Evolutionary conservation across 2,113 vertebrate species (phyloP).

Genomic region (Speoplatyrhinus poulsoni): DNA sequence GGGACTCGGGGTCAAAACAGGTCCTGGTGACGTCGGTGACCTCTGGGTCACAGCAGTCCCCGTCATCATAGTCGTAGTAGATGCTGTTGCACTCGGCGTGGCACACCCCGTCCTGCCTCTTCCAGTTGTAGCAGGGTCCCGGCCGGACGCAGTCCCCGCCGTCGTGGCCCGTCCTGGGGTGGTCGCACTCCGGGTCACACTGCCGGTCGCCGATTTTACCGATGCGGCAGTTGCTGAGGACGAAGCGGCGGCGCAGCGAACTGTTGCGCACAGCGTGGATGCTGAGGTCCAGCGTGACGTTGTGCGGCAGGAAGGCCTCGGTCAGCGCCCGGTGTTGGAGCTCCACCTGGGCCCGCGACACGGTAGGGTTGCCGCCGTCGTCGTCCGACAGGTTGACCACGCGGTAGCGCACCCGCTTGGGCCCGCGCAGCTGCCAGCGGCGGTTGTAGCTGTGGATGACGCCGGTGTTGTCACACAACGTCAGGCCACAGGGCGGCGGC

Average conservation of each 20-base stretch:
- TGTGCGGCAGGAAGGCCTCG: constrained; percentile 86
- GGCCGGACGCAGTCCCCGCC: constrained; percentile 88
- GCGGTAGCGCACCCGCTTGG: constrained; percentile 84
- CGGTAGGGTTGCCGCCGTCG: constrained; percentile 77
- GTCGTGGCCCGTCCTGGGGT: constrained; percentile 89
- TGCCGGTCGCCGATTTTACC: constrained; percentile 92
- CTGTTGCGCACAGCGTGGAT: constrained; percentile 81
- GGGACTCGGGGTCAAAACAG: constrained; percentile 94
- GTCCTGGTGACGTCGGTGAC: constrained; percentile 83
- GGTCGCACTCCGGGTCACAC: constrained; percentile 91
- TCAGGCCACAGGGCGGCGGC: constrained; percentile 86
- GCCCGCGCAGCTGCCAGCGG: constrained; percentile 81
- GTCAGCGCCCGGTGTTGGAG: constrained; percentile 82
- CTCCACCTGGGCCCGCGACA: constrained; percentile 82
- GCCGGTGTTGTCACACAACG: constrained; percentile 88
- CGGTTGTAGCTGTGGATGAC: constrained; percentile 85
- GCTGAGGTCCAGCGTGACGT: constrained; percentile 89
- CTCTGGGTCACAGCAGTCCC: constrained; percentile 90
- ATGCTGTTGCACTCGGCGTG: constrained; percentile 92
- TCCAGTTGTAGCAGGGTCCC: constrained; percentile 89
- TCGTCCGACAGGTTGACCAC: constrained; percentile 87
- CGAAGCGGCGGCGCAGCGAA: constrained; percentile 78
- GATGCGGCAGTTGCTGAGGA: constrained; percentile 92
- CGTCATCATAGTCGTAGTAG: constrained; percentile 91
- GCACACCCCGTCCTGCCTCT: constrained; percentile 87